These are phyloP conservation scores for Pantherophis alleghaniensis DNA, from an alignment of 2,797 vertebrate genomes.

Conservation along the genomic window DNA sequence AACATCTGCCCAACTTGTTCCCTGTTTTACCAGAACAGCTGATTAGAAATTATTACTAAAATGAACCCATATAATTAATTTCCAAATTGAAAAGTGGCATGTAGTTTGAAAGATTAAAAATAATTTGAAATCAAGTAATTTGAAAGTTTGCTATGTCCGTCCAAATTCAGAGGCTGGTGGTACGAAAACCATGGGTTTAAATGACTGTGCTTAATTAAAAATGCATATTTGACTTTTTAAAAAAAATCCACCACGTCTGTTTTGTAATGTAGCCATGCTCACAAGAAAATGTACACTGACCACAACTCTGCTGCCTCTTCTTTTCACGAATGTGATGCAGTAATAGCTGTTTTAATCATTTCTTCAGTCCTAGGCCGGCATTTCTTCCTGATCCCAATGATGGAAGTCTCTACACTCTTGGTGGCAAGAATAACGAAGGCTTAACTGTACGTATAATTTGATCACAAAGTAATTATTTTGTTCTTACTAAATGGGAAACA, in stretches of 20 bases:
- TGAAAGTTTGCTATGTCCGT: not conserved
- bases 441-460: slow-evolving; percentile 83
- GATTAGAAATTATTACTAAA: not conserved
- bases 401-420: slow-evolving; percentile 93
- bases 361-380: slow-evolving; percentile 81
- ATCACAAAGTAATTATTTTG: not conserved
- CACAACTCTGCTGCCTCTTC: not conserved
- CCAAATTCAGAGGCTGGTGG: not conserved
- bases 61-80: not conserved
- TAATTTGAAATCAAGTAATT: not conserved
- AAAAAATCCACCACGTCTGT: not conserved
- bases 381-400: slow-evolving; percentile 97
- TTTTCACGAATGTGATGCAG: not conserved
- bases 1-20: not conserved
- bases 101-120: not conserved
- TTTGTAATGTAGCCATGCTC: slow-evolving; percentile 8
- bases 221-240: not conserved
- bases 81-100: not conserved
- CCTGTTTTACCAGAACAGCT: not conserved
- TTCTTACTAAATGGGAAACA: not conserved
- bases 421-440: slow-evolving; percentile 93
- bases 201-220: not conserved
- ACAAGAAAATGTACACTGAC: not conserved
- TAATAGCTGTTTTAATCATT: slow-evolving; percentile 30
- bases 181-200: not conserved